A percentile compares a stretch with the other conserved stretches of the same genome.
Conservation (phyloP, 2,113 vertebrate species). For the Colius striatus region DNA sequence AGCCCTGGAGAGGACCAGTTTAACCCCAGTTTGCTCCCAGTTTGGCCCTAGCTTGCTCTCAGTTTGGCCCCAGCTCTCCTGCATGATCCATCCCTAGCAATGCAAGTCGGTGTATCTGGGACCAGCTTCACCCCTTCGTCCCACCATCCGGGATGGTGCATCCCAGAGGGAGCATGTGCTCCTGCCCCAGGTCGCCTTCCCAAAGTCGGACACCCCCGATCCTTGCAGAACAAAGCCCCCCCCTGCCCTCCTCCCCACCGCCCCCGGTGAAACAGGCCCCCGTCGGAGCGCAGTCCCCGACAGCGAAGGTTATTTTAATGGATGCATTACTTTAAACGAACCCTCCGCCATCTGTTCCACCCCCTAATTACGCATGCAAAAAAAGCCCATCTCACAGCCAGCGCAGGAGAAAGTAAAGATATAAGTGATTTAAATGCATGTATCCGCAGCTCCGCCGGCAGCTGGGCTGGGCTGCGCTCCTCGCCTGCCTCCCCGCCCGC, state of each 20-base stretch:
- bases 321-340: conserved; percentile 85
- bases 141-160: background rate
- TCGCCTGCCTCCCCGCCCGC: background rate
- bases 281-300: conserved; percentile 71
- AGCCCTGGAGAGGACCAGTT: background rate
- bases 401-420: conserved; percentile 74
- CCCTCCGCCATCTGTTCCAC: conserved; percentile 84
- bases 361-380: conserved; percentile 83
- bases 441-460: conserved; percentile 67
- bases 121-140: background rate
- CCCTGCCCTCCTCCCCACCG: background rate
- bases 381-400: conserved; percentile 77
- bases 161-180: background rate
- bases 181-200: background rate
- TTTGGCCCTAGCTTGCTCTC: background rate
- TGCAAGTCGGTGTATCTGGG: background rate
- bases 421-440: conserved; percentile 81
- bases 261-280: conserved; percentile 41
- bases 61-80: background rate
- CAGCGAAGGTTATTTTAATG: conserved; percentile 84
- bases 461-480: conserved; percentile 61
- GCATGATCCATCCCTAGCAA: background rate
- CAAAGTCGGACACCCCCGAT: background rate
- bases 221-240: background rate
- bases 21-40: background rate